Evolutionary conservation across 2,888 invertebrate species (phyloP).

Genomic region (Rotaria macrura): DNA sequence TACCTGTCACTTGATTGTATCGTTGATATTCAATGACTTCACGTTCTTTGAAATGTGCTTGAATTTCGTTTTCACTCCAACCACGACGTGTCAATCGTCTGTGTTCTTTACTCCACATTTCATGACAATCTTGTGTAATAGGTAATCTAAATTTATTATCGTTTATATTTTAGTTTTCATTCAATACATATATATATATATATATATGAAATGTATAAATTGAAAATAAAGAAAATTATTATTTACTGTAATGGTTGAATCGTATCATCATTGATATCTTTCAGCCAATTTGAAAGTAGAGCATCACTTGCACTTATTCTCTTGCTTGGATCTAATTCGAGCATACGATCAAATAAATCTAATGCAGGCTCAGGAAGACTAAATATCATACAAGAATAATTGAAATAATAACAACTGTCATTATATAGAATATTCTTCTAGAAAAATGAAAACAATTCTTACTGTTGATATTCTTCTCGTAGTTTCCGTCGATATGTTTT

Average conservation of each 20-base stretch:
- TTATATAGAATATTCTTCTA: too few species aligned
- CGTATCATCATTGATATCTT: slow-evolving; percentile 2
- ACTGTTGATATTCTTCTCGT: slow-evolving; percentile 72
- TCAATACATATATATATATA: neutral
- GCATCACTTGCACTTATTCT: slow-evolving; percentile 87
- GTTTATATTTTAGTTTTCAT: too few species aligned
- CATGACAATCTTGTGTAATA: slow-evolving; percentile 31
- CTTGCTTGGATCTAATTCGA: slow-evolving; percentile 83
- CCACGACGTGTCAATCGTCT: slow-evolving; percentile 10
- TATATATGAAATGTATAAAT: neutral
- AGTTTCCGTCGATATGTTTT: slow-evolving; percentile 75
- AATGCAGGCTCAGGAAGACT: slow-evolving; percentile 74
- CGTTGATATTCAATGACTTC: neutral
- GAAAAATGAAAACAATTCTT: slow-evolving; percentile 51
- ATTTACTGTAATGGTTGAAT: slow-evolving; percentile 21
- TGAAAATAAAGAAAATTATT: neutral
- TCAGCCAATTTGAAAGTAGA: slow-evolving; percentile 63
- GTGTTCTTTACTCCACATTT: slow-evolving; percentile 34
- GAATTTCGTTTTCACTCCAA: slow-evolving; percentile 20
- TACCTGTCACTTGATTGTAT: slow-evolving; percentile 3
- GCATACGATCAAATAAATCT: slow-evolving; percentile 82
- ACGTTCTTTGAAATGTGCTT: neutral
- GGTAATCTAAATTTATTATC: slow-evolving; percentile 27
- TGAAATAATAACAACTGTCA: too few species aligned
- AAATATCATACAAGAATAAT: too few species aligned